phyloP scores from a whole-genome alignment of 2,113 vertebrate species.

The Odontophorus gujanensis region DNA sequence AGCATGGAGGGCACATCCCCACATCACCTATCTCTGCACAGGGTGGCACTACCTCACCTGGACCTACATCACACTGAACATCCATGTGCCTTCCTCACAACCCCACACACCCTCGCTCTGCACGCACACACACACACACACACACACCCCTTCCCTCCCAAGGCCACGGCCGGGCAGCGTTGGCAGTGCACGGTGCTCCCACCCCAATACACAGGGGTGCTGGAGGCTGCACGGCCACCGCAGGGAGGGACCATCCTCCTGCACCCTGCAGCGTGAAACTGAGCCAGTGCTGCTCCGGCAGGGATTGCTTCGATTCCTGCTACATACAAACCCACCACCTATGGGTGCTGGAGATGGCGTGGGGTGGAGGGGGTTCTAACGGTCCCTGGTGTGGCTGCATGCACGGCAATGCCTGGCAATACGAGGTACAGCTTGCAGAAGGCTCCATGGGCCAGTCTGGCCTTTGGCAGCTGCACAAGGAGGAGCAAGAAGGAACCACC shows the following conservation, averaged over 20 bases:
- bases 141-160: background rate
- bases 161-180: fast-evolving
- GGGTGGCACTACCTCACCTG: background rate
- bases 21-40: background rate
- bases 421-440: background rate
- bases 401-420: conserved; percentile 26
- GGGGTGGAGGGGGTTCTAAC: conserved; percentile 26
- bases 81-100: background rate
- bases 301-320: conserved; percentile 60
- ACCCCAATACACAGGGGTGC: background rate
- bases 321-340: conserved; percentile 5
- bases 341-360: conserved; percentile 34
- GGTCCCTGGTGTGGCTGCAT: conserved; percentile 24
- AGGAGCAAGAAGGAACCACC: conserved; percentile 57
- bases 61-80: background rate
- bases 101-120: background rate
- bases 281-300: background rate
- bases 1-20: background rate
- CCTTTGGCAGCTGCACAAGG: conserved; percentile 53
- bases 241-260: fast-evolving
- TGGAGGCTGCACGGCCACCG: background rate
- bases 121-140: background rate
- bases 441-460: background rate
- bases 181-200: background rate
- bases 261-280: background rate